Percentiles rank a stretch among this genome's conserved stretches.
phyloP scores from a whole-genome alignment of 2,113 vertebrate genomes.

The Crotalus viridis region DNA sequence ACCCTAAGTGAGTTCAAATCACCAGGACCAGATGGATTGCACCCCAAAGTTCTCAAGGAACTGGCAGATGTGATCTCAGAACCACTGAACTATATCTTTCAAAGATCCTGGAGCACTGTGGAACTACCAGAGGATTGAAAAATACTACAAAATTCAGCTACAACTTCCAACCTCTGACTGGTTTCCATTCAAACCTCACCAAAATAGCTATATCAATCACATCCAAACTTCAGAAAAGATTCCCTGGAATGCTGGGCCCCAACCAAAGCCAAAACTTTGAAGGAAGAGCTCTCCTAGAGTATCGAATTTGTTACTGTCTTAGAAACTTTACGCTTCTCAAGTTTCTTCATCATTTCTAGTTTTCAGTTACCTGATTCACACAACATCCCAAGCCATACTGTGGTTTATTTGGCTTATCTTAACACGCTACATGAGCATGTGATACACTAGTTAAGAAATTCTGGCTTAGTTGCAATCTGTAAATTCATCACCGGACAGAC shows the following conservation, averaged over 20 bases:
- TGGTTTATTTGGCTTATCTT: neutral
- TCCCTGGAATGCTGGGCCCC: neutral
- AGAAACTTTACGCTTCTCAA: neutral
- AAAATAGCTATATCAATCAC: neutral
- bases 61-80: too few species aligned
- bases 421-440: neutral
- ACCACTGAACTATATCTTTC: too few species aligned
- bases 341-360: neutral
- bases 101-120: too few species aligned
- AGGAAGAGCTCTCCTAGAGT: neutral
- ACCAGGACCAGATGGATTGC: too few species aligned
- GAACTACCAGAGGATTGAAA: too few species aligned
- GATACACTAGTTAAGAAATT: neutral
- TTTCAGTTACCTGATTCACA: neutral
- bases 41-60: too few species aligned
- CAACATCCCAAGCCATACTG: neutral
- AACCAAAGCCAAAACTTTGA: neutral
- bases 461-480: neutral
- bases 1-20: too few species aligned
- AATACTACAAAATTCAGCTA: constrained; percentile 5
- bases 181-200: constrained; percentile 3
- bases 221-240: neutral
- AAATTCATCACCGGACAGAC: neutral
- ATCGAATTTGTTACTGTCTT: neutral
- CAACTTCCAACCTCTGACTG: neutral